Base-by-base conservation (phyloP, 2,888 invertebrate species). In the Apocheima hispidaria region DNA sequence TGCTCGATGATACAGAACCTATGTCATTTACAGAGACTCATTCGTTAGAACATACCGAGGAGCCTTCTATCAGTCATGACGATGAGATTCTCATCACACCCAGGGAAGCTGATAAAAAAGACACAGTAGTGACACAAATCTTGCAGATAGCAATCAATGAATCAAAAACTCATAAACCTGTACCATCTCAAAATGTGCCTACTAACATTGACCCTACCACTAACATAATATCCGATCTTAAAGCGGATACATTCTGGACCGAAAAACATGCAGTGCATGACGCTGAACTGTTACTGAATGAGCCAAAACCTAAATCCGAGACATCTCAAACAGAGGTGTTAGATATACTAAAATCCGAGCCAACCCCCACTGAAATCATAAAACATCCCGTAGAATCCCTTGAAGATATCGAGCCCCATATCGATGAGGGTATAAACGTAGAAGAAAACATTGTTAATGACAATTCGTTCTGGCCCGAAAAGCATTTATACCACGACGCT, bases 401-500 rank as follows among this genome's bases (percentile, higher is more conserved):
- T 64, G 35, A 61, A 2, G 26, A 59, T 52, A 57, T 56, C 43
- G 65, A 74, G 66, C 61, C 62, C 53, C 63, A 66, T 23, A 28
- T 66, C 44, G 69, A 69, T 20, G 70, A 75, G 60, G 64, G 65
- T 61, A 69, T 71, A 58, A 81, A 75, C 53, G 65, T 89, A 43
- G 78, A 83, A 66, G 76, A 83, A 77, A 86, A 90, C 62, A 77
- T 92, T 44, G 73, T 73, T 53, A 83, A 78, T 30, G 92, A 96
- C 65, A 83, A 87, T 64, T 86, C 93, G 6, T 95, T 95, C 75
- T 95, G 95, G 95, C 78, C 90, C 3, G 92, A 94, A 53, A 95
- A 94, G 81, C 86, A 91, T 72, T 70, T 93, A 18, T 96, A 95
- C 75, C 94, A 95, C 71, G 94, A 95, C 72, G 95, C 95, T 35